Conservation (phyloP, 2,113 vertebrate species). For the Gallinago undulata region DNA sequence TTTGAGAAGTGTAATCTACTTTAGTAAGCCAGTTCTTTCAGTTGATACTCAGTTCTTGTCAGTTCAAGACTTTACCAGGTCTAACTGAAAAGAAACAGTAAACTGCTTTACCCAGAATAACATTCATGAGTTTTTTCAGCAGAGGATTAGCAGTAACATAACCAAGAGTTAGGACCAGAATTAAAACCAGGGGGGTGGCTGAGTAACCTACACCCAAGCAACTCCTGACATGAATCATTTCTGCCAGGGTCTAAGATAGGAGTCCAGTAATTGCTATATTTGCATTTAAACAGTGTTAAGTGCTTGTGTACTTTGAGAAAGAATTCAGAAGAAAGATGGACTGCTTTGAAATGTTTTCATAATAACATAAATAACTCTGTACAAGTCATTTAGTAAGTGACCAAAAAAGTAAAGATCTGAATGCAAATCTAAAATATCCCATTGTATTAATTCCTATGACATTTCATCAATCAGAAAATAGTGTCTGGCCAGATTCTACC, state of each 20-base stretch:
- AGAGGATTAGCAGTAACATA: neutral
- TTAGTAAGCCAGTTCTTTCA: neutral
- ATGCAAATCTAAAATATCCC: neutral
- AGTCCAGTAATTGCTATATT: neutral
- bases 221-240: neutral
- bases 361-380: neutral
- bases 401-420: neutral
- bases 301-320: neutral
- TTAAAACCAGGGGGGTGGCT: neutral
- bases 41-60: neutral
- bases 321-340: neutral
- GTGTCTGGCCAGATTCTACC: neutral
- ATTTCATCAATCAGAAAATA: neutral
- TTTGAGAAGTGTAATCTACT: neutral
- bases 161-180: neutral
- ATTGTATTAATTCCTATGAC: neutral
- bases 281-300: neutral
- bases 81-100: neutral
- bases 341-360: neutral
- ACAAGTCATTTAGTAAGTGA: neutral
- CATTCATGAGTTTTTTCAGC: neutral
- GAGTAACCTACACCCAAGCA: neutral
- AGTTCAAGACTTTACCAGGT: neutral
- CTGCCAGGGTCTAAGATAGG: neutral
- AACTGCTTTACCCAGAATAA: neutral